Evolutionary conservation across 2,797 vertebrate genomes (phyloP).

Genomic region (Holocentrus rufus): DNA sequence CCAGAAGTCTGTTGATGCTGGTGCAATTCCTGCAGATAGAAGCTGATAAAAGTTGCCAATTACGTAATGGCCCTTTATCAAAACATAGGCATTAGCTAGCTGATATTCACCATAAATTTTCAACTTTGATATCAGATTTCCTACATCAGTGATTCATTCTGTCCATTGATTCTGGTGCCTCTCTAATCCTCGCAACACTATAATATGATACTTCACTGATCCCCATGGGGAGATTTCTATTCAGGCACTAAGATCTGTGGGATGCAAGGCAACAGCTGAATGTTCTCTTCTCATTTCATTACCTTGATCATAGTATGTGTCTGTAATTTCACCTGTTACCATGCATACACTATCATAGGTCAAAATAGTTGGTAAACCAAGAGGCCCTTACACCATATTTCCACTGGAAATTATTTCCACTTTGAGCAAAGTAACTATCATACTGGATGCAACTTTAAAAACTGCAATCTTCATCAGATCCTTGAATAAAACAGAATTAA

Average conservation of each 20-base stretch:
- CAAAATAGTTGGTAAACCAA: neutral
- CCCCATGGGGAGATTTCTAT: too few relatives aligned
- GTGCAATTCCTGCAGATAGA: too few relatives aligned
- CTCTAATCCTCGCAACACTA: neutral
- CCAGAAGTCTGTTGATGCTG: too few relatives aligned
- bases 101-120: too few relatives aligned
- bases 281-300: neutral
- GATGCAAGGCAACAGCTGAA: neutral
- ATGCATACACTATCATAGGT: neutral
- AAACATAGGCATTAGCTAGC: too few relatives aligned
- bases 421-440: slow-evolving; percentile 1
- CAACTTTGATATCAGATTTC: too few relatives aligned
- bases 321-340: neutral
- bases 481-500: slow-evolving; percentile 22
- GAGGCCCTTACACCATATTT: too few relatives aligned
- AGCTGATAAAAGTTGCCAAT: too few relatives aligned
- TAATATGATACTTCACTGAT: neutral
- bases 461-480: neutral
- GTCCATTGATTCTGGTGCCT: neutral
- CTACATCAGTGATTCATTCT: too few relatives aligned
- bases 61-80: too few relatives aligned
- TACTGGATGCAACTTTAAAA: slow-evolving; percentile 10
- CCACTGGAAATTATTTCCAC: slow-evolving; percentile 7
- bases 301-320: neutral
- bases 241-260: neutral